Percentiles rank a stretch among this genome's conserved stretches.
These are phyloP conservation scores for Lates calcarifer DNA, from an alignment of 2,113 vertebrate genomes.

Conservation along the genomic window DNA sequence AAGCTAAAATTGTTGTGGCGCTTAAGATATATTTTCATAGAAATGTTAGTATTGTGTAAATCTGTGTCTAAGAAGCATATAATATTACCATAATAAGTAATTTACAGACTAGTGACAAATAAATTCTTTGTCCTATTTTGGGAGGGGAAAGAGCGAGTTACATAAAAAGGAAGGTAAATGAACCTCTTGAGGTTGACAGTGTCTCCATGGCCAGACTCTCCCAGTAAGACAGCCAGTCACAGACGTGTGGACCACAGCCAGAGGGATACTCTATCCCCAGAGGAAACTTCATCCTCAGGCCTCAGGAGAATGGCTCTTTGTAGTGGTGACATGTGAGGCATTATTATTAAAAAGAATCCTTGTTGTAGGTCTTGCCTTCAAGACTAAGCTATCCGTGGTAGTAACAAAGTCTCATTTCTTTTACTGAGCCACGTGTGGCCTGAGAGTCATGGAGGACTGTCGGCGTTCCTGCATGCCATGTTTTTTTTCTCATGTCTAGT, in stretches of 20 bases:
- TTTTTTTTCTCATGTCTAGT: conserved; percentile 4
- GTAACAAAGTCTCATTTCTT: conserved; percentile 20
- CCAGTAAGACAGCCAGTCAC: conserved; percentile 23
- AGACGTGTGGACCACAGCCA: conserved; percentile 57
- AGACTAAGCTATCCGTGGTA: neutral
- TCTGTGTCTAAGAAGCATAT: no score
- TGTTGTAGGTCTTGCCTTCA: conserved; percentile 39
- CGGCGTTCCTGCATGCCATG: neutral
- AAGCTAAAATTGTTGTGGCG: no score
- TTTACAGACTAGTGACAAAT: neutral
- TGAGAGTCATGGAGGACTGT: neutral
- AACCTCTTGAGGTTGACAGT: conserved; percentile 19
- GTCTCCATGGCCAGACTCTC: conserved; percentile 16
- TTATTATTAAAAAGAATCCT: conserved; percentile 63
- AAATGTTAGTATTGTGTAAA: neutral
- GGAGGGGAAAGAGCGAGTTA: neutral
- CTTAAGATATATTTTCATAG: no score
- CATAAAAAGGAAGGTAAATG: conserved; percentile 13
- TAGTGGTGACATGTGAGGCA: conserved; percentile 64
- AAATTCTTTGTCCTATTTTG: neutral
- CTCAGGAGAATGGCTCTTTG: conserved; percentile 74
- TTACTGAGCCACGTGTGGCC: conserved; percentile 1
- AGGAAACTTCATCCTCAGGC: conserved; percentile 77
- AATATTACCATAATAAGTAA: no score
- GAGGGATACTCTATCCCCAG: conserved; percentile 70